Conservation (phyloP, 2,888 invertebrate species). For the Helicoverpa assulta region DNA sequence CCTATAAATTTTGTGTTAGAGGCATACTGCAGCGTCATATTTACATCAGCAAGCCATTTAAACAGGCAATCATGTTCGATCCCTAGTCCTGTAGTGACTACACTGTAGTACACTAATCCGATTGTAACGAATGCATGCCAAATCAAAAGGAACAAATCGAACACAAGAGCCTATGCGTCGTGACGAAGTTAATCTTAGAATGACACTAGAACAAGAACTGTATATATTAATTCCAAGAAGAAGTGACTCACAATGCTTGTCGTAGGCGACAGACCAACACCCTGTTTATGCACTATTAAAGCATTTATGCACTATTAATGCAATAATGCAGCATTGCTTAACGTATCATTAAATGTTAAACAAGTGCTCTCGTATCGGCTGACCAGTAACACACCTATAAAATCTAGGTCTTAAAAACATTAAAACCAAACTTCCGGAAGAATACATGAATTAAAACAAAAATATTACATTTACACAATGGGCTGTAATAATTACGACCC, state of each 20-base stretch:
- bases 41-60: not conserved
- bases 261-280: conserved; percentile 47
- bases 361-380: conserved; percentile 34
- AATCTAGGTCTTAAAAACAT: conserved; percentile 34
- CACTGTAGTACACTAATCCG: not conserved
- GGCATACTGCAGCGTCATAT: conserved; percentile 12
- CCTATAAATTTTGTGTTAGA: not conserved
- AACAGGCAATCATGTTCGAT: conserved; percentile 10
- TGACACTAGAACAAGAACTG: conserved; percentile 30
- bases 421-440: conserved; percentile 12
- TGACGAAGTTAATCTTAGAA: conserved; percentile 39
- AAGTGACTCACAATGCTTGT: conserved; percentile 47
- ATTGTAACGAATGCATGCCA: conserved; percentile 16
- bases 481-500: conserved; percentile 43
- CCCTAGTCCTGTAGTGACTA: not conserved
- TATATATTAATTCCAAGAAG: conserved; percentile 31
- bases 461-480: conserved; percentile 48
- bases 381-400: conserved; percentile 37
- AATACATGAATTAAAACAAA: conserved; percentile 1
- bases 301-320: conserved; percentile 53
- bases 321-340: conserved; percentile 48
- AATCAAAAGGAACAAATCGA: conserved; percentile 32
- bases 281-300: conserved; percentile 52
- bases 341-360: conserved; percentile 49
- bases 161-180: conserved; percentile 13